Conservation (phyloP, 2,888 invertebrate genomes). For the Lasioglossum morio region DNA sequence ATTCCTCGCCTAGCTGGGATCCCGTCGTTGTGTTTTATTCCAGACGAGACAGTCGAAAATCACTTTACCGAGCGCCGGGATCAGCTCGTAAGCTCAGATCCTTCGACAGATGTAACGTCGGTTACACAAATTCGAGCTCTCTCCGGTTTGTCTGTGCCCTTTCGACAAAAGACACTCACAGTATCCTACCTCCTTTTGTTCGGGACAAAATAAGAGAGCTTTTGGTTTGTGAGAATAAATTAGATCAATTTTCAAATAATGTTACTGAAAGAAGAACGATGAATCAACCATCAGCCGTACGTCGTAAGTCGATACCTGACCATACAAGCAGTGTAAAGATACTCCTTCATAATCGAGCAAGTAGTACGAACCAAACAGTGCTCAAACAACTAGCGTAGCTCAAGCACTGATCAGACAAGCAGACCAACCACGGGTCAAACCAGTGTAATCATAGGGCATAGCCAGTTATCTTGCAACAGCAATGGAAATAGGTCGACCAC, state of each 20-base stretch:
- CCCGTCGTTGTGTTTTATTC: constrained; percentile 7
- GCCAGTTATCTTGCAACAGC: not conserved
- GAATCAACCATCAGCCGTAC: not conserved
- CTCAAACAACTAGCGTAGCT: not conserved
- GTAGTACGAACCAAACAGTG: not conserved
- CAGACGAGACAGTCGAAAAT: constrained; percentile 19
- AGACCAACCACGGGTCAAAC: not conserved
- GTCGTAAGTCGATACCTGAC: not conserved
- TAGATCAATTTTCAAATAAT: not conserved
- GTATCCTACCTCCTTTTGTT: not conserved
- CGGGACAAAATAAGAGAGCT: not conserved
- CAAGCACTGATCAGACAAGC: not conserved
- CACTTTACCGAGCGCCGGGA: constrained; percentile 14
- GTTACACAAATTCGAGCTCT: constrained; percentile 5
- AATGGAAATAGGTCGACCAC: not conserved
- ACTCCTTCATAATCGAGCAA: not conserved
- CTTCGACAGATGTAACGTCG: constrained; percentile 6
- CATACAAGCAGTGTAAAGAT: not conserved
- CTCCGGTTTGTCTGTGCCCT: not conserved
- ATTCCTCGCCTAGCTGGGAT: not conserved
- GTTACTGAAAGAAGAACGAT: no score
- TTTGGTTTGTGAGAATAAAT: not conserved
- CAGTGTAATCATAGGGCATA: not conserved
- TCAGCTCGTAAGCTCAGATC: constrained; percentile 11
- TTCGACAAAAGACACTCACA: not conserved